Evolutionary conservation across 2,797 vertebrate genomes (phyloP), one percentile per base, ranked within the genome.

Genomic region (Sebastes paucispinis): DNA sequence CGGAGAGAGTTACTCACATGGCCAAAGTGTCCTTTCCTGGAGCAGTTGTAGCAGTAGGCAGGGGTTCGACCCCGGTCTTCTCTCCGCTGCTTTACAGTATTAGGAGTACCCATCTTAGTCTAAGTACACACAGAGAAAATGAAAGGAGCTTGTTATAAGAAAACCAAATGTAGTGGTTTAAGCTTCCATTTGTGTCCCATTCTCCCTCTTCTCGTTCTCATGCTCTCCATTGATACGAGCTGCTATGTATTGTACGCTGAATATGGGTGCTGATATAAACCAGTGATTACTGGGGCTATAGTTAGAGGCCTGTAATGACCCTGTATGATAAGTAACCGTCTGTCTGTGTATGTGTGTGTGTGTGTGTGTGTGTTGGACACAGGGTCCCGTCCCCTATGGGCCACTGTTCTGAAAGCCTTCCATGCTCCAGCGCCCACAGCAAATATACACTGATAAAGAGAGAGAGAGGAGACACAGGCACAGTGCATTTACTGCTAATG

Each of bases 371-470:
- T 85, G 69, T 88, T 90, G 84, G 89, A 91, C 90, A 91, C 68
- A 50, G 87, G 87, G 88, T 93, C 89, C 88, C 24, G 81, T 93
- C 90, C 94, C 94, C 93, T 93, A 91, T 93, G 94, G 94, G 92
- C 94, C 92, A 81, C 91, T 89, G 90, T 93, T 93, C 94, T 95
- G 90, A 95, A 96, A 95, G 94, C 92, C 92, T 94, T 94, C 94
- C 94, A 96, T 87, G 94, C 94, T 94, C 81, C 94, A 95, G 91
- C 79, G 93, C 94, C 57, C 92, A 90, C 93, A 91, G 93, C 95
- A 96, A 96, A 96, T 96, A 95, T 94, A 93, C 92, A 92, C 93
- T 91, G 93, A 96, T 95, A 95, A 94, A 95, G 90, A 95, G 91
- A 95, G 90, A 95, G 91, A 89, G 88, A 84, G 81, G 86, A 90